These are phyloP conservation scores for Arvicanthis niloticus DNA, from an alignment of 2,113 vertebrate genomes.

Conservation along the genomic window DNA sequence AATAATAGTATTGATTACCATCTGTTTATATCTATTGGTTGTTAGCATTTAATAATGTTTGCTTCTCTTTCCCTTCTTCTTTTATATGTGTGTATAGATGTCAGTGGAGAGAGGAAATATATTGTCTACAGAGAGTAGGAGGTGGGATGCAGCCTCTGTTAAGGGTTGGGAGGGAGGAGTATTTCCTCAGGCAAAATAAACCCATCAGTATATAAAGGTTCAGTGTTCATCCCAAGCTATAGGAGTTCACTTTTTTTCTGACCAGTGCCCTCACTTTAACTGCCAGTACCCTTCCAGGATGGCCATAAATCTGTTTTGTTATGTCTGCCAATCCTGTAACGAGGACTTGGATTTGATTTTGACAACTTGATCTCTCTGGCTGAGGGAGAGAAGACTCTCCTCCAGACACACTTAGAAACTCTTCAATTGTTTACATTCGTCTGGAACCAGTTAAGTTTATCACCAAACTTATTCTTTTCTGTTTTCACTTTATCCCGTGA, in stretches of 20 bases:
- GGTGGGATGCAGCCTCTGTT: background rate
- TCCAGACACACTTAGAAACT: background rate
- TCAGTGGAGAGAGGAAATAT: background rate
- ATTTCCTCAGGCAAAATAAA: background rate
- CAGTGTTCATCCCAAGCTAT: background rate
- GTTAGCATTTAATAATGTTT: constrained; percentile 23
- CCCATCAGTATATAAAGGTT: background rate
- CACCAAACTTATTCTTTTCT: background rate
- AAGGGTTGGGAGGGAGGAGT: background rate
- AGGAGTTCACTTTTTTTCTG: background rate
- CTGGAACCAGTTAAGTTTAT: background rate
- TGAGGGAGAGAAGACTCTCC: background rate
- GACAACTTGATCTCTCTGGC: background rate
- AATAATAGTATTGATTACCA: constrained; percentile 16
- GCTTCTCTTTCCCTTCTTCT: background rate
- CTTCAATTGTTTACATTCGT: background rate
- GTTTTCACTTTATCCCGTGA: background rate
- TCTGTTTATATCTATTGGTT: background rate
- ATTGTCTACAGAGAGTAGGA: background rate
- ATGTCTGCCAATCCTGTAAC: background rate
- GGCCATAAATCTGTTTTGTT: background rate
- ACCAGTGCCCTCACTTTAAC: background rate
- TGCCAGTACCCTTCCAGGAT: background rate
- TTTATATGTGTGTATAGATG: background rate
- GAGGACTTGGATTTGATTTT: background rate